Evolutionary conservation across 1,140 invertebrate species (phyloP).

Genomic region (Brachionus plicatilis): DNA sequence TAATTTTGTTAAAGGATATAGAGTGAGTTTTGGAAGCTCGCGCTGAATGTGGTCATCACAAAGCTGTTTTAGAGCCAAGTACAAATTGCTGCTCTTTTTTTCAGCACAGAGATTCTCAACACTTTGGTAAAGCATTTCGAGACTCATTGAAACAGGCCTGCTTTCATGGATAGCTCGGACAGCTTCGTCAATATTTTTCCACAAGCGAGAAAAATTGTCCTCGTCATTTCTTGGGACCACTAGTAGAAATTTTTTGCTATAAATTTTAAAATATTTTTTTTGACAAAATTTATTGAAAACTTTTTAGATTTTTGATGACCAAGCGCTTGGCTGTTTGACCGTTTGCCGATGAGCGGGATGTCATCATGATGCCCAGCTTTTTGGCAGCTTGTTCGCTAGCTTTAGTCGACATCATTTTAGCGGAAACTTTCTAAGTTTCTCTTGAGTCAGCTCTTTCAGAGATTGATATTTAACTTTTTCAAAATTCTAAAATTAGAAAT

Average conservation of each 20-base stretch:
- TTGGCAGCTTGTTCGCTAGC: constrained; percentile 18
- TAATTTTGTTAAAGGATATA: background rate
- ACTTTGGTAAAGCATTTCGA: constrained; percentile 23
- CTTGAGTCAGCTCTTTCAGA: background rate
- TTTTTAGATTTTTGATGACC: constrained; percentile 37
- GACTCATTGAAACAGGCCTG: background rate
- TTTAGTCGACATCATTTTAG: constrained; percentile 1
- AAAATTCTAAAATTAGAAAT: background rate
- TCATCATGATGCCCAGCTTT: constrained; percentile 2
- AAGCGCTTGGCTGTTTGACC: constrained; percentile 34
- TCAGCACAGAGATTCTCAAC: constrained; percentile 33
- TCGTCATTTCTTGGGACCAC: background rate
- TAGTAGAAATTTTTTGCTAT: background rate
- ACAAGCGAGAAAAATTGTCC: background rate
- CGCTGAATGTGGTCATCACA: constrained; percentile 17
- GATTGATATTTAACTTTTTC: background rate
- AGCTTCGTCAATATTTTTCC: constrained; percentile 28
- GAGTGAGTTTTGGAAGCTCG: background rate
- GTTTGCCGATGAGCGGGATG: constrained; percentile 5
- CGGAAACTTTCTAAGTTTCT: background rate
- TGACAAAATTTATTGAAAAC: background rate
- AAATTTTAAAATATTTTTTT: no score
- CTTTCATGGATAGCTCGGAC: constrained; percentile 19
- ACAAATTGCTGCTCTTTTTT: background rate
- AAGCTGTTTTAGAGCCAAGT: background rate